phyloP scores from a whole-genome alignment of 2,888 invertebrate genomes.

The Megalurothrips usitatus region DNA sequence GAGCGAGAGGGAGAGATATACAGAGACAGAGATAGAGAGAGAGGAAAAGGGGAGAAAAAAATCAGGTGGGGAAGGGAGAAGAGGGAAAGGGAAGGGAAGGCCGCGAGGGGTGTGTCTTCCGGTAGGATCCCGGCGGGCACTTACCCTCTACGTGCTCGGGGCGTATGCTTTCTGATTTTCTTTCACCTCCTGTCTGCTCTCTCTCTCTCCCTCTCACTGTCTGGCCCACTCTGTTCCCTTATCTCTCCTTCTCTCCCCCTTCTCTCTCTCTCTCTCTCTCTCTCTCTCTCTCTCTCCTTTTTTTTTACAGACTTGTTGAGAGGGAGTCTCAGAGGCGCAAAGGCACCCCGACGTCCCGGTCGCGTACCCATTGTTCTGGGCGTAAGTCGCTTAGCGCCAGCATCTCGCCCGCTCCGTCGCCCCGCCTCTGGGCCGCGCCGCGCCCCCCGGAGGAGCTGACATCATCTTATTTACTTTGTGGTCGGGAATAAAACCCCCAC shows the following conservation, averaged over 20 bases:
- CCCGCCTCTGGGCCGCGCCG: too few species aligned
- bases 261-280: slow-evolving; percentile 29
- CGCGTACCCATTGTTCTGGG: slow-evolving; percentile 13
- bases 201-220: slow-evolving; percentile 31
- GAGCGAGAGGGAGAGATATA: slow-evolving; percentile 29
- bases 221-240: background rate
- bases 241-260: slow-evolving; percentile 29
- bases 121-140: slow-evolving; percentile 29
- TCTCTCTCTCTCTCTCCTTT: slow-evolving; percentile 20
- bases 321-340: background rate
- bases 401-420: background rate
- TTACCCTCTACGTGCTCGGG: slow-evolving; percentile 9
- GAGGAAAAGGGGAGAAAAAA: slow-evolving; percentile 27
- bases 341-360: background rate
- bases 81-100: slow-evolving; percentile 31
- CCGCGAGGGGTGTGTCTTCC: slow-evolving; percentile 28
- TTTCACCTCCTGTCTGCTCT: slow-evolving; percentile 30
- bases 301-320: slow-evolving; percentile 22
- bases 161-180: slow-evolving; percentile 20
- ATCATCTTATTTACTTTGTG: background rate
- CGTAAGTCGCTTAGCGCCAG: slow-evolving; percentile 15
- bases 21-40: slow-evolving; percentile 29
- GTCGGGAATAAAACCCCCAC: background rate
- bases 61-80: slow-evolving; percentile 26
- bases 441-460: background rate